A percentile compares a stretch with the other conserved stretches of the same genome.
Conservation (phyloP, 2,113 vertebrate genomes). For the Muscicapa adusta region DNA sequence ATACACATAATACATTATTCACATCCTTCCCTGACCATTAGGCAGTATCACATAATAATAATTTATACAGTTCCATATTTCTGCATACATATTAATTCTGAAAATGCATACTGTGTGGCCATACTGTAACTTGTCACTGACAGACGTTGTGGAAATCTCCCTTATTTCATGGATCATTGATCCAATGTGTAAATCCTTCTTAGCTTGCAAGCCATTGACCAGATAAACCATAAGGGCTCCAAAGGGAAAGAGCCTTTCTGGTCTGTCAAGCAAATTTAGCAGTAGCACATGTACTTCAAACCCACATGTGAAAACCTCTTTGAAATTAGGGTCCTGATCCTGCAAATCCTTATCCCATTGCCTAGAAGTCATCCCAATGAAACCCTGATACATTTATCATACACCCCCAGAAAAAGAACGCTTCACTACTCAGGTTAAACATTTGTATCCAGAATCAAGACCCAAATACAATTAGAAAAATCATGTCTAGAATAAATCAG, state of each 20-base stretch:
- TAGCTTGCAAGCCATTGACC: slow-evolving; percentile 41
- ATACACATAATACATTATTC: not conserved
- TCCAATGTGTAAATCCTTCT: slow-evolving; percentile 58
- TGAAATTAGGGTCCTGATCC: slow-evolving; percentile 28
- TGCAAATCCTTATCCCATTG: not conserved
- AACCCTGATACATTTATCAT: not conserved
- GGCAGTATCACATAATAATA: not conserved
- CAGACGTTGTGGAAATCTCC: slow-evolving; percentile 49
- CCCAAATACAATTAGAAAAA: not conserved
- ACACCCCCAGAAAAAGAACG: not conserved
- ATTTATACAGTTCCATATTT: not conserved
- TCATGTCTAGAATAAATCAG: not conserved
- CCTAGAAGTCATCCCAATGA: not conserved
- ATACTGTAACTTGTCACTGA: slow-evolving; percentile 49
- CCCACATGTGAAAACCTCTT: slow-evolving; percentile 5
- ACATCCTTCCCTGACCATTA: not conserved
- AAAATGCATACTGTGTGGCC: slow-evolving; percentile 34
- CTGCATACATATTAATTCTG: slow-evolving; percentile 10
- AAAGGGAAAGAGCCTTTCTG: slow-evolving; percentile 43
- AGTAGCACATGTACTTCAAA: slow-evolving; percentile 19
- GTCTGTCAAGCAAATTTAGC: slow-evolving; percentile 37
- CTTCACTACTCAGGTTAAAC: not conserved
- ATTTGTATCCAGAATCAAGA: not conserved
- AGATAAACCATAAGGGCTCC: slow-evolving; percentile 56
- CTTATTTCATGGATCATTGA: slow-evolving; percentile 66